Evolutionary conservation across 2,113 vertebrate species (phyloP).

Genomic region (Oryzias curvinotus): DNA sequence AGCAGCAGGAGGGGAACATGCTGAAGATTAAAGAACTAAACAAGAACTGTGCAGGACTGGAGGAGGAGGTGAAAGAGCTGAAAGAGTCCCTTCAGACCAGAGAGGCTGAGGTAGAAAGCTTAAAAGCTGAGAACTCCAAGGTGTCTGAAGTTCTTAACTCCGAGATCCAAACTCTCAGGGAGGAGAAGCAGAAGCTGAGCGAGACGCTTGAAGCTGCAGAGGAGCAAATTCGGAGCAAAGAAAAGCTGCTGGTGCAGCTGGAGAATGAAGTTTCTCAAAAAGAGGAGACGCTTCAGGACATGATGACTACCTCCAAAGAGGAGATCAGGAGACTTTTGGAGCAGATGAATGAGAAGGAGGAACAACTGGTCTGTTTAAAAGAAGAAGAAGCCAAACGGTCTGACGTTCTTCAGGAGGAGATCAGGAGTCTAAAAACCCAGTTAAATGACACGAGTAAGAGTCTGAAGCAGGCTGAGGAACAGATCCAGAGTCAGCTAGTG

Average conservation of each 20-base stretch:
- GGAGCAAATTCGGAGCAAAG: slow-evolving; percentile 52
- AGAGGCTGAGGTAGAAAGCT: background rate
- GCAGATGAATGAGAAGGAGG: slow-evolving; percentile 75
- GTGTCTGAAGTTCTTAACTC: slow-evolving; percentile 31
- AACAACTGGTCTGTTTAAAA: slow-evolving; percentile 60
- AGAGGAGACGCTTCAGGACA: slow-evolving; percentile 16
- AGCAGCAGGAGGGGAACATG: slow-evolving; percentile 22
- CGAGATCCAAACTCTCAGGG: slow-evolving; percentile 38
- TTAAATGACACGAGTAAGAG: slow-evolving; percentile 43
- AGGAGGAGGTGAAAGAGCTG: background rate
- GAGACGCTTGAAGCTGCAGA: slow-evolving; percentile 26
- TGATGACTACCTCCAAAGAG: slow-evolving; percentile 20
- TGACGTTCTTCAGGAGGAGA: slow-evolving; percentile 47
- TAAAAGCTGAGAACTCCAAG: slow-evolving; percentile 15
- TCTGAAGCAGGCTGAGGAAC: slow-evolving; percentile 47
- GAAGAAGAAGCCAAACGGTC: slow-evolving; percentile 43
- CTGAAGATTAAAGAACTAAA: background rate
- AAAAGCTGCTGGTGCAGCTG: slow-evolving; percentile 33
- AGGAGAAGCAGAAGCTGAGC: slow-evolving; percentile 22
- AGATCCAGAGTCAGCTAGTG: slow-evolving; percentile 4
- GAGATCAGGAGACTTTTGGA: slow-evolving; percentile 51
- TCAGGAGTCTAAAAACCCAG: slow-evolving; percentile 61
- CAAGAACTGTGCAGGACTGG: background rate
- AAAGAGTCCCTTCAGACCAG: slow-evolving; percentile 28
- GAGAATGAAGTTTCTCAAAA: slow-evolving; percentile 48